Evolutionary conservation across 2,888 invertebrate species (phyloP).

Genomic region (Omphaloscelis lunosa): DNA sequence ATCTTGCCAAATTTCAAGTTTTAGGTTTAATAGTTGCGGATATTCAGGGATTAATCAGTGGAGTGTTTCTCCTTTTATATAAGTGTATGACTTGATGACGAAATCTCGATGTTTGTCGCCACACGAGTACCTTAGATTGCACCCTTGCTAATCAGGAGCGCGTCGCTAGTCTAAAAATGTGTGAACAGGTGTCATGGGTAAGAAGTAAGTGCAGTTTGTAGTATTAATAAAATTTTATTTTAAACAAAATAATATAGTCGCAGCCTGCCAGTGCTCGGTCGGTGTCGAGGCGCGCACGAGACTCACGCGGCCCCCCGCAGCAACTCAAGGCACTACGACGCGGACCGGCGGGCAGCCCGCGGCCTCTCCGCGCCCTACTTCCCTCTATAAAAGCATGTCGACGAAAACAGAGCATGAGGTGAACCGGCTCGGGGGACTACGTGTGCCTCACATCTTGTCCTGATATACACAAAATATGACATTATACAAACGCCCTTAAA

Average conservation of each 20-base stretch:
- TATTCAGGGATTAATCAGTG: no score
- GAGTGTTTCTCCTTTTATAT: no score
- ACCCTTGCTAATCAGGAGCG: neutral
- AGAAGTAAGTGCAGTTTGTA: constrained; percentile 57
- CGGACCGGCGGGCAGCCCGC: constrained; percentile 58
- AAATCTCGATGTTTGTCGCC: neutral
- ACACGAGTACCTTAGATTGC: neutral
- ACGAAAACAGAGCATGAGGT: constrained; percentile 68
- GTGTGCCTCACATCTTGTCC: constrained; percentile 79
- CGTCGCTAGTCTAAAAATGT: neutral
- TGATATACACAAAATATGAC: constrained; percentile 86
- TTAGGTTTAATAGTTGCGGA: no score
- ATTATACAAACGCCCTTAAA: constrained; percentile 83
- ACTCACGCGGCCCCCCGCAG: constrained; percentile 69
- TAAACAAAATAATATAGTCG: constrained; percentile 88
- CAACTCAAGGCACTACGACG: constrained; percentile 61
- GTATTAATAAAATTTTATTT: constrained; percentile 87
- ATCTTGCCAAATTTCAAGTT: no score
- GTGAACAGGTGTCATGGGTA: neutral
- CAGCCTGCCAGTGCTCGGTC: constrained; percentile 79
- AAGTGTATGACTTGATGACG: no score
- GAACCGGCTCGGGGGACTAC: constrained; percentile 71
- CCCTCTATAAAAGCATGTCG: constrained; percentile 70
- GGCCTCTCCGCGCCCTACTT: constrained; percentile 50
- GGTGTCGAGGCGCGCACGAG: constrained; percentile 69